These are phyloP conservation scores for Dasypus novemcinctus DNA, from an alignment of 2,113 vertebrate genomes.

Conservation along the genomic window DNA sequence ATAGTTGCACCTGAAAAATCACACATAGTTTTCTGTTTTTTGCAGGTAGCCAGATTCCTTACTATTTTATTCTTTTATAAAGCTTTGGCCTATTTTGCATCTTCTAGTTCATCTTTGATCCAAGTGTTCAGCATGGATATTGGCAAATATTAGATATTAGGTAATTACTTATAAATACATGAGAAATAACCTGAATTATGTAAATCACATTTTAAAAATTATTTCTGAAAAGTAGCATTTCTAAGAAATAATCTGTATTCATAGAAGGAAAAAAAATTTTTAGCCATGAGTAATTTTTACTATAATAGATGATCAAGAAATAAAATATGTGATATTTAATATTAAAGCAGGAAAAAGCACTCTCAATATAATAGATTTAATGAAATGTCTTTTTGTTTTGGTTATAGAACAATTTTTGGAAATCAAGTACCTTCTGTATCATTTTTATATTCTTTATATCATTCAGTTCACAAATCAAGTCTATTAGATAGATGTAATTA, in stretches of 20 bases:
- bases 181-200: background rate
- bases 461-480: background rate
- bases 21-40: no score
- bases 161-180: background rate
- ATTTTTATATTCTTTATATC: background rate
- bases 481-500: background rate
- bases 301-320: background rate
- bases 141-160: background rate
- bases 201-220: background rate
- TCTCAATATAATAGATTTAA: background rate
- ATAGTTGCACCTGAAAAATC: no score
- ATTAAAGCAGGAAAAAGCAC: background rate
- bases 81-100: background rate
- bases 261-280: background rate
- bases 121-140: background rate
- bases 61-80: background rate
- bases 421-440: background rate
- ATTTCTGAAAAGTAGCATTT: background rate
- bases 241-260: background rate
- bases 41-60: no score
- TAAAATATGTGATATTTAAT: background rate
- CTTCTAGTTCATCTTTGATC: background rate
- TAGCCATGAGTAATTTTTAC: background rate
- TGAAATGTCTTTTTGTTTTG: background rate
- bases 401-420: background rate